Conservation (phyloP, 1,140 invertebrate genomes). For the Drosophila watanabei region DNA sequence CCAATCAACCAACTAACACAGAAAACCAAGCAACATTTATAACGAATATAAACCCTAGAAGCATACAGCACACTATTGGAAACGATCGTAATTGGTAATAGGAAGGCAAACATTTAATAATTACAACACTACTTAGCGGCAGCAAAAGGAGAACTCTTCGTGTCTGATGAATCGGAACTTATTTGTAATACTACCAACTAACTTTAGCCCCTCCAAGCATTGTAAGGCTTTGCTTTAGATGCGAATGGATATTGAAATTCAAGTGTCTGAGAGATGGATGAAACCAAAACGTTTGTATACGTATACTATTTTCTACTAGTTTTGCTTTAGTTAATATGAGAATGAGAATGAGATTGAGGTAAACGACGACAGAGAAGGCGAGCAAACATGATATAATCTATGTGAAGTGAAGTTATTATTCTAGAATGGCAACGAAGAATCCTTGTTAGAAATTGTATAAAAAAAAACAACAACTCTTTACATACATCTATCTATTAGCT, state of each 20-base stretch:
- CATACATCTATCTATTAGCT: constrained; percentile 61
- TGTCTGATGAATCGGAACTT: constrained; percentile 57
- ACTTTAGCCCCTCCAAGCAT: constrained; percentile 48
- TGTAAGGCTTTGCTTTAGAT: constrained; percentile 33
- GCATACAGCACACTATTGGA: constrained; percentile 68
- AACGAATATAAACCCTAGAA: constrained; percentile 75
- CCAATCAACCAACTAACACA: constrained; percentile 56
- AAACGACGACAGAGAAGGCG: not conserved
- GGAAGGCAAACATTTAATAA: constrained; percentile 61
- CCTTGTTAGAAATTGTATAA: constrained; percentile 61
- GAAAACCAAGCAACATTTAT: constrained; percentile 64
- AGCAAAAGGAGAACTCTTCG: constrained; percentile 40
- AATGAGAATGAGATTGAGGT: not conserved
- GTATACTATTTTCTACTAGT: constrained; percentile 84
- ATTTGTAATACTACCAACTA: constrained; percentile 58
- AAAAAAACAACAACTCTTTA: constrained; percentile 31
- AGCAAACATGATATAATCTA: constrained; percentile 37
- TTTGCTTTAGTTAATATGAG: constrained; percentile 65
- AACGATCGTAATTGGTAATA: constrained; percentile 74
- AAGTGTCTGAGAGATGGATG: constrained; percentile 65
- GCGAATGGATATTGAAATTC: constrained; percentile 59
- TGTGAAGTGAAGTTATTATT: constrained; percentile 56
- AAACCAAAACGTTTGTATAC: constrained; percentile 82
- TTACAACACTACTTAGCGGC: constrained; percentile 42
- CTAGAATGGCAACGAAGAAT: constrained; percentile 76